phyloP scores from a whole-genome alignment of 2,888 invertebrate genomes.

The Hypena proboscidalis region DNA sequence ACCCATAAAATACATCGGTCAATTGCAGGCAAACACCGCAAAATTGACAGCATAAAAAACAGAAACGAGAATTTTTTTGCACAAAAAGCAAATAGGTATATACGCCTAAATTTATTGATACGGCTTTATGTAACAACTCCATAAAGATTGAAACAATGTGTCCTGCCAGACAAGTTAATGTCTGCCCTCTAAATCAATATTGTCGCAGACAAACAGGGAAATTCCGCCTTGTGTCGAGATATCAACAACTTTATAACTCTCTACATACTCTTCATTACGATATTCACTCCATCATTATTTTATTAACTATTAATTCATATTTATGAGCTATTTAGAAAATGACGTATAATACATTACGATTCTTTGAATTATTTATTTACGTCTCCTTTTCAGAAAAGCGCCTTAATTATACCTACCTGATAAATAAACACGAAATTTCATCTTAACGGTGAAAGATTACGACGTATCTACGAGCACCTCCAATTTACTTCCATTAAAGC shows the following conservation, averaged over 20 bases:
- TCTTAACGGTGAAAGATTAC: not conserved
- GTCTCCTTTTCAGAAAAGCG: too few species aligned
- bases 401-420: too few species aligned
- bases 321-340: not conserved
- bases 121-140: conserved; percentile 25
- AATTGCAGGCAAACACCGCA: conserved; percentile 25
- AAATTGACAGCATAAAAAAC: conserved; percentile 22
- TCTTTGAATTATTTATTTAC: too few species aligned
- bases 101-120: conserved; percentile 31
- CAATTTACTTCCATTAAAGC: conserved; percentile 33
- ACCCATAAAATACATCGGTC: conserved; percentile 8
- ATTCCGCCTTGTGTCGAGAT: conserved; percentile 8
- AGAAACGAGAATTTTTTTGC: conserved; percentile 16
- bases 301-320: conserved; percentile 4
- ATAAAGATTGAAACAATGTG: conserved; percentile 32
- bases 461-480: conserved; percentile 1
- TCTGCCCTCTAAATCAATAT: conserved; percentile 27
- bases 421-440: too few species aligned
- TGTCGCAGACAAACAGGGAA: conserved; percentile 13
- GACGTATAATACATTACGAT: not conserved
- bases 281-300: conserved; percentile 4
- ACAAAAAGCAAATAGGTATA: conserved; percentile 24
- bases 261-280: not conserved
- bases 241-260: conserved; percentile 5
- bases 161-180: conserved; percentile 24